phyloP scores from a whole-genome alignment of 2,113 vertebrate genomes.

The Haliaeetus leucogaster region DNA sequence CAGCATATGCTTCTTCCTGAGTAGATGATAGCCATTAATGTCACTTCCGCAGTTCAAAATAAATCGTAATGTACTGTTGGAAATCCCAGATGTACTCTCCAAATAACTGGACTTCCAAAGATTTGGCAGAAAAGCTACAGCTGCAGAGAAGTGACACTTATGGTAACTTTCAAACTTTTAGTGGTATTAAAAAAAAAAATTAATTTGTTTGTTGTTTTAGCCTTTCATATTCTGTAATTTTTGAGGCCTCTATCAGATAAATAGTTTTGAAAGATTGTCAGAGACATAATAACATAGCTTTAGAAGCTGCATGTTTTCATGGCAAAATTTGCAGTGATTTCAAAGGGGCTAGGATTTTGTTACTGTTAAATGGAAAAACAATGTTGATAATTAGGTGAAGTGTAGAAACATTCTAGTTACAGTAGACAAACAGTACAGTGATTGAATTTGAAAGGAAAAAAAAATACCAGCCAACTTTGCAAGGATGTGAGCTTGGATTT shows the following conservation, averaged over 20 bases:
- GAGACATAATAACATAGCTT: not conserved
- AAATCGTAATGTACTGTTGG: not conserved
- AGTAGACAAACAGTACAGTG: constrained; percentile 42
- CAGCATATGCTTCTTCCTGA: constrained; percentile 13
- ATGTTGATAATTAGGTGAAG: not conserved
- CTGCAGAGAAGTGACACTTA: not conserved
- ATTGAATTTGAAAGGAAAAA: constrained; percentile 42
- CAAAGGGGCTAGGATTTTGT: not conserved
- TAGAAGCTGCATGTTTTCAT: not conserved
- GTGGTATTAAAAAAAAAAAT: not conserved
- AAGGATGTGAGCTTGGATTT: constrained; percentile 12
- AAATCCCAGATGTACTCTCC: constrained; percentile 29
- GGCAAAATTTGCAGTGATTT: constrained; percentile 32
- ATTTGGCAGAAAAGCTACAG: not conserved
- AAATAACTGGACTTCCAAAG: not conserved
- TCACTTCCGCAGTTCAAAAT: constrained; percentile 47
- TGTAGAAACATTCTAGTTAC: constrained; percentile 49
- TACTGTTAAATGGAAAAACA: constrained; percentile 8
- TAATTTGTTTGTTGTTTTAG: not conserved
- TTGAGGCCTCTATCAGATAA: not conserved
- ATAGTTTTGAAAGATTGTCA: not conserved
- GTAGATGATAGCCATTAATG: constrained; percentile 17
- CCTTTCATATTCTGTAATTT: not conserved
- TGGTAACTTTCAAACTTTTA: not conserved
- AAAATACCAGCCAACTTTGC: not conserved